Conservation (phyloP, 2,797 vertebrate genomes). For the Coendou prehensilis region DNA sequence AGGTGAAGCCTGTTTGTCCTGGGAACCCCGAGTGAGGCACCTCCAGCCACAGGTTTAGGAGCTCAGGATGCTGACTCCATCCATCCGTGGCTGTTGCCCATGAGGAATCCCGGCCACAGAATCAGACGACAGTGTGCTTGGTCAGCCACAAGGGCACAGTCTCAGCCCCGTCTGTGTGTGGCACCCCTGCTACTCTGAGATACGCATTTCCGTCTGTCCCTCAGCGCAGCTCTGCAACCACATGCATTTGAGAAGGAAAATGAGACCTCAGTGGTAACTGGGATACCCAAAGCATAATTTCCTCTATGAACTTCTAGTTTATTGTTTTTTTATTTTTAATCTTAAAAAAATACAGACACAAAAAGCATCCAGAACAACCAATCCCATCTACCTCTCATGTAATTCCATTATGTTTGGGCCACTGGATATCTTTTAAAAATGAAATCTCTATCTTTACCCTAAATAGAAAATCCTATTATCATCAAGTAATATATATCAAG, state of each 20-base stretch:
- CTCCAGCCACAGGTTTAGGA: background rate
- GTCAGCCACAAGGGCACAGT: background rate
- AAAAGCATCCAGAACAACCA: background rate
- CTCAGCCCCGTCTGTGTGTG: background rate
- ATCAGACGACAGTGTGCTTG: accelerated
- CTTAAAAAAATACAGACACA: background rate
- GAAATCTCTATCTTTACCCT: conserved; percentile 11
- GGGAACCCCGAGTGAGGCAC: too few relatives aligned
- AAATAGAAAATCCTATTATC: conserved; percentile 62
- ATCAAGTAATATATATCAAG: conserved; percentile 53
- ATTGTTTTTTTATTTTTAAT: background rate
- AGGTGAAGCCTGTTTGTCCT: background rate
- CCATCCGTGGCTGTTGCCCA: background rate
- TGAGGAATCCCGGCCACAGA: accelerated
- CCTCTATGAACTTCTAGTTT: background rate
- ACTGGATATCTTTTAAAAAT: background rate
- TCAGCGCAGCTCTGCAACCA: background rate
- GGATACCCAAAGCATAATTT: background rate
- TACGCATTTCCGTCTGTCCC: background rate
- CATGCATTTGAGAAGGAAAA: background rate
- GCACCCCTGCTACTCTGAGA: background rate
- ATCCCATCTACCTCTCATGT: background rate
- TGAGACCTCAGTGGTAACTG: background rate
- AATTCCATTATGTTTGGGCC: background rate
- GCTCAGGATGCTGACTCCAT: background rate